phyloP scores from a whole-genome alignment of 2,113 vertebrate genomes.

The Zapornia atra region DNA sequence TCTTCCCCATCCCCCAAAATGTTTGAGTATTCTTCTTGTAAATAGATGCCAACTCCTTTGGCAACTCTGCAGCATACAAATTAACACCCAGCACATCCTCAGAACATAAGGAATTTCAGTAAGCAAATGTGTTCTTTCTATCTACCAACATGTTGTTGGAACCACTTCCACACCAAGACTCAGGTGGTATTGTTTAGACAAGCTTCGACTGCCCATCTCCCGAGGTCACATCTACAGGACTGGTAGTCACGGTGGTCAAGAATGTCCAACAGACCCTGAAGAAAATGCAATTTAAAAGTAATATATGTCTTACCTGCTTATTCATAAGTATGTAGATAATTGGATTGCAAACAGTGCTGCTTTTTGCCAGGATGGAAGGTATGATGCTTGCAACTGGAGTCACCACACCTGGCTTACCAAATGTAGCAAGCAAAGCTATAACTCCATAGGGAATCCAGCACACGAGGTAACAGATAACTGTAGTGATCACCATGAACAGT shows the following conservation, averaged over 20 bases:
- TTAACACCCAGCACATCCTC: not conserved
- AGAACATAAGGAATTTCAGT: not conserved
- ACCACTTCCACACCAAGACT: not conserved
- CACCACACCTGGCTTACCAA: constrained; percentile 79
- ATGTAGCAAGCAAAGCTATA: constrained; percentile 83
- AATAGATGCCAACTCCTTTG: not conserved
- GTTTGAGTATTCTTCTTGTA: not conserved
- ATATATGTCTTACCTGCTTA: constrained; percentile 75
- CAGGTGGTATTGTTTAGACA: not conserved
- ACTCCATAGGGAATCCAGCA: constrained; percentile 87
- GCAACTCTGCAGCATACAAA: not conserved
- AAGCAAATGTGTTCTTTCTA: not conserved
- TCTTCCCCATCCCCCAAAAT: not conserved
- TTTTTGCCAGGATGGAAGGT: constrained; percentile 86
- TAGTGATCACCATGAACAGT: constrained; percentile 84
- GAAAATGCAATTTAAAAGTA: not conserved
- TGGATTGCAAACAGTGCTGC: constrained; percentile 87
- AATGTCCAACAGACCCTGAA: not conserved
- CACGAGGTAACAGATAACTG: constrained; percentile 81
- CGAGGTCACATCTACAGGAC: not conserved
- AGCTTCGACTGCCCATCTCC: not conserved
- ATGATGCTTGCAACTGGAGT: constrained; percentile 81
- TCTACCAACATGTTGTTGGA: not conserved
- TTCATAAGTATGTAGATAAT: constrained; percentile 89
- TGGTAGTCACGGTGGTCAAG: not conserved